Evolutionary conservation across 2,888 invertebrate genomes (phyloP), one percentile per base, ranked within the genome.

Genomic region (Meta bourneti): DNA sequence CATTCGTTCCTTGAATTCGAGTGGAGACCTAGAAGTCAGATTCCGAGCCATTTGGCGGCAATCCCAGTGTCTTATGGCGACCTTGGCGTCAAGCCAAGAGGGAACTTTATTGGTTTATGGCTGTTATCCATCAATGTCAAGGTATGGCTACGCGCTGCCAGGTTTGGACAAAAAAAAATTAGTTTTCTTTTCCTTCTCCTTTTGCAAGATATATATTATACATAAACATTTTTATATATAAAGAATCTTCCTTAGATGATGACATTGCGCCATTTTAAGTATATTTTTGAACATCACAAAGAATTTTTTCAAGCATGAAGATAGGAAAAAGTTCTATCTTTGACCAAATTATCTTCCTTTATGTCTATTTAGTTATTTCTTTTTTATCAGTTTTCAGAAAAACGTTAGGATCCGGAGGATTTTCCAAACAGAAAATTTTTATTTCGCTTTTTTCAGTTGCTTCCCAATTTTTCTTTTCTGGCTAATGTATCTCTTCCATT

Each of bases 51-150:
- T 92, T 92, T 92, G 92, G 92, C 92, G 80, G 72, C 89, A 92
- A 92, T 88, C 84, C 89, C 85, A 84, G 88, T 70, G 83, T 80
- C 79, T 88, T 78, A 80, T 89, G 92, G 88, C 84, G 88, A 88
- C 80, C 79, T 88, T 92, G 92, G 92, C 92, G 80, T 48, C 79
- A 80, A 85, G 92, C 92, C 92, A 92, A 85, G 83, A 74, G 74
- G 81, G 91, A 89, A 92, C 89, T 92, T 92, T 92, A 92, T 92
- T 92, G 92, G 92, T 92, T 92, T 92, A 92, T 84, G 83, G 92
- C 85, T 83, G 88, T 81, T 84, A 92, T 92, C 92, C 74, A 92
- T 92, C 92, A 92, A 83, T 89, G 92, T 92, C 92, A 92, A 92
- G 92, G 92, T 92, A 85, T 83, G 84, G 88, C 74, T 80, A 75